phyloP scores from a whole-genome alignment of 1,140 invertebrate genomes.

The Agrypnia vestita region DNA sequence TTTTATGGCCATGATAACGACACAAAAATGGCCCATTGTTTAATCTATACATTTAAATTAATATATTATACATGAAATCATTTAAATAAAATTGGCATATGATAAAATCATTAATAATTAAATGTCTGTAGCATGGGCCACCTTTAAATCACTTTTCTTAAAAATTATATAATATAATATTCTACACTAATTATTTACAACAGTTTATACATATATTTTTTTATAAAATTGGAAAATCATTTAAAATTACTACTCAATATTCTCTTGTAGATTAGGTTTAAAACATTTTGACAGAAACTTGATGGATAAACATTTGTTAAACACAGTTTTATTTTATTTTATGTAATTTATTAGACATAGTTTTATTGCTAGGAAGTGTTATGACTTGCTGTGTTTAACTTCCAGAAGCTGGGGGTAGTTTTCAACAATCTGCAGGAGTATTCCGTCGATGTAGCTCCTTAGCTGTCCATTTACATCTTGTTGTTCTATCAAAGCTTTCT shows the following conservation, averaged over 20 bases:
- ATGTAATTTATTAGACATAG: too few species aligned
- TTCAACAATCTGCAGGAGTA: slow-evolving; percentile 94
- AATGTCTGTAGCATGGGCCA: neutral
- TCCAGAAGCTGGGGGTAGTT: slow-evolving; percentile 96
- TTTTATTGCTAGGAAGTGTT: slow-evolving; percentile 16
- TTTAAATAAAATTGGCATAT: neutral
- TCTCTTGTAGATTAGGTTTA: too few species aligned
- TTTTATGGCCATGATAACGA: too few species aligned
- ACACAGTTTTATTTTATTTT: too few species aligned
- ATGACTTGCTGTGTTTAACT: slow-evolving; percentile 77
- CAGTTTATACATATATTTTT: slow-evolving; percentile 4
- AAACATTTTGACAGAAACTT: too few species aligned
- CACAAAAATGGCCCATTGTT: neutral
- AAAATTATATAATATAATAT: slow-evolving; percentile 22
- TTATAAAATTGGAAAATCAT: slow-evolving; percentile 30
- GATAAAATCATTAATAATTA: neutral
- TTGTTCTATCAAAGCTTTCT: slow-evolving; percentile 91
- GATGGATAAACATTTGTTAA: neutral
- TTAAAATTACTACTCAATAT: neutral
- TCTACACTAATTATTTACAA: slow-evolving; percentile 16
- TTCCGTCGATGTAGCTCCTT: slow-evolving; percentile 94
- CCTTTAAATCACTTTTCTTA: neutral
- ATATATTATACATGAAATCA: neutral
- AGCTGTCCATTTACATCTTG: slow-evolving; percentile 94
- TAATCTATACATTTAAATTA: neutral